Evolutionary conservation across 2,797 vertebrate genomes (phyloP), one percentile per base, ranked within the genome.

Genomic region (Amazonetta brasiliensis): DNA sequence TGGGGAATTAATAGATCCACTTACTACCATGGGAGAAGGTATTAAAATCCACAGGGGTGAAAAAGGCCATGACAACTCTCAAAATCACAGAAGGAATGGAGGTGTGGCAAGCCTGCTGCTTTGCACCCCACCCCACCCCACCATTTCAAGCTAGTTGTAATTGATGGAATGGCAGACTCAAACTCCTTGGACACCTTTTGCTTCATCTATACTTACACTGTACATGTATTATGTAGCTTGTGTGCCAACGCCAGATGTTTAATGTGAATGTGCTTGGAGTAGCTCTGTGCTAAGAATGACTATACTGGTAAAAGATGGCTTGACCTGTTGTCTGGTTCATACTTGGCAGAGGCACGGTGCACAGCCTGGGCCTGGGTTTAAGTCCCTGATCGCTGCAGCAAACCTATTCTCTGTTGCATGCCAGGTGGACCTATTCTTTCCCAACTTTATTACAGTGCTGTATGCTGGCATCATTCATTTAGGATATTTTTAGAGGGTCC

Each of bases 1-100:
- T 86, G 59, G 43, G 62, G 82, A 94, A 90, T 94, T 92, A 94
- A 93, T 33, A 91, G 84, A 85, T 75, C 30, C 30, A 39, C 81
- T 80, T 48, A 44, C 60, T n/a, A 62, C 33, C 11, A 20, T 1
- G 17, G 44, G 48, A 75, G 75, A 87, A 76, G 31, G 39, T 50
- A 85, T 71, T 77, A 55, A 90, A 95, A 92, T n/a, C 75, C 84
- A 69, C 19, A 1, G 33, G 41, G 50, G 59, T 84, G 81, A 87
- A 91, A 90, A 94, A 87, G 69, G 16, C 48, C 58, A 50, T 11
- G 63, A 37, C 35, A 85, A 43, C 50, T 59, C 62, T 60, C 63
- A 83, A 52, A 84, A 83, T 43, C 56, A 37, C 75, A 77, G 39
- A 74, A 76, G 31, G 25, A 90, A 84, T 28, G 37, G 11, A 76